Conservation (phyloP, 2,113 vertebrate species). For the Rhineura floridana region DNA sequence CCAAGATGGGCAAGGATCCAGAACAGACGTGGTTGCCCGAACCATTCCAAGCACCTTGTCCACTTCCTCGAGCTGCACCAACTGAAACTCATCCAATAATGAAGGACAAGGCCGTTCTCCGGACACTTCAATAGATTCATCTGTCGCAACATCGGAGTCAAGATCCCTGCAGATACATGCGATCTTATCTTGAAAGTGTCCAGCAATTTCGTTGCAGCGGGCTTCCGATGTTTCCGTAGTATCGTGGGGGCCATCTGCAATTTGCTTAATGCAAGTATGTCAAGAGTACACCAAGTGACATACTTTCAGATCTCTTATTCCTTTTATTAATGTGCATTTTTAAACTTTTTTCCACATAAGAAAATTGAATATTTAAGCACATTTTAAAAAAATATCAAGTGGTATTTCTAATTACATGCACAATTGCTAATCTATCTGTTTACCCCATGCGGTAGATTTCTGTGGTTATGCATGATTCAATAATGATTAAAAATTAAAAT, state of each 20-base stretch:
- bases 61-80: too few relatives aligned
- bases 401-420: constrained; percentile 81
- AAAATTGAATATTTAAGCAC: constrained; percentile 73
- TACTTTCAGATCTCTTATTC: constrained; percentile 46
- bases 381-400: constrained; percentile 64
- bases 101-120: too few relatives aligned
- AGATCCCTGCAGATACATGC: too few relatives aligned
- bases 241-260: constrained; percentile 23
- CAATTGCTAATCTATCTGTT: constrained; percentile 82
- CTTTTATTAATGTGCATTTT: constrained; percentile 42
- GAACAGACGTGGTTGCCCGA: too few relatives aligned
- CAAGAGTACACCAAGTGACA: constrained; percentile 34
- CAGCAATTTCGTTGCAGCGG: too few relatives aligned
- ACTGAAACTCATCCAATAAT: too few relatives aligned
- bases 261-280: constrained; percentile 30
- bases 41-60: too few relatives aligned
- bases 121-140: too few relatives aligned
- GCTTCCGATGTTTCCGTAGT: too few relatives aligned
- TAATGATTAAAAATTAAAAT: constrained; percentile 81
- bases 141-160: too few relatives aligned
- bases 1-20: too few relatives aligned
- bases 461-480: constrained; percentile 77
- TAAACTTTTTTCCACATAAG: constrained; percentile 55
- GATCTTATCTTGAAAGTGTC: too few relatives aligned
- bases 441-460: constrained; percentile 73